Evolutionary conservation across 2,113 vertebrate species (phyloP), one percentile per base, ranked within the genome.

Genomic region (Ivindomyrus marchei): DNA sequence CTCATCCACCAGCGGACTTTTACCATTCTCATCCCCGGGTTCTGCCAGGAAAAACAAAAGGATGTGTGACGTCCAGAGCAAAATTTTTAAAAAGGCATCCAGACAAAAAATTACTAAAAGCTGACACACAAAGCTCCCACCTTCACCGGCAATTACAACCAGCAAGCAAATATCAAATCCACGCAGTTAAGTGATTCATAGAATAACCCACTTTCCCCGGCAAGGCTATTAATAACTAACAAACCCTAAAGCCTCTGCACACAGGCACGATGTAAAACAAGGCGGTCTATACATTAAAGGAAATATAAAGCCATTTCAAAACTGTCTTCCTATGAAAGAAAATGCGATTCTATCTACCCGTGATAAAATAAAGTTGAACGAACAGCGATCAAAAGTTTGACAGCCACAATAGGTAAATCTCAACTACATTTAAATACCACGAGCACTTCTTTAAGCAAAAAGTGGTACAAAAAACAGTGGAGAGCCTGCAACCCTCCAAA

Each of bases 1-100:
- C 90, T 97, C 96, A 92, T 98, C 97, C 92, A 96, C 94, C 90
- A 95, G 95, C 91, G 96, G 97, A 84, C 95, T 96, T 95, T 97
- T 97, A 90, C 96, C 95, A 91, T 99, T 99, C 94, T 98, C 97
- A 91, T 97, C 96, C 91, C 95, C 94, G 90, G 95, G 92, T 95
- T 98, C 98, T 99, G 93, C 15, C 6, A 42, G 9, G 19, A 66
- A 21, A 45, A 58, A 42, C 13, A 56, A 58, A 87, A 36, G 4
- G 45, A 19, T 15, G 27, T 9, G 10, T 53, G 31, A 66, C 1
- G 13, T 45, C 52, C 10, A 21, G 46, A 9, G 85, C 3, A 21
- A 21, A 21, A 24, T 8, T 53, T 4, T 52, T 0, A 83, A 83
- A 21, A 83, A 45, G n/a, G 13, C 85, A 36, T 15, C 2, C 9